These are phyloP conservation scores for Antheraea mylitta DNA, from an alignment of 1,140 invertebrate species.

Conservation along the genomic window DNA sequence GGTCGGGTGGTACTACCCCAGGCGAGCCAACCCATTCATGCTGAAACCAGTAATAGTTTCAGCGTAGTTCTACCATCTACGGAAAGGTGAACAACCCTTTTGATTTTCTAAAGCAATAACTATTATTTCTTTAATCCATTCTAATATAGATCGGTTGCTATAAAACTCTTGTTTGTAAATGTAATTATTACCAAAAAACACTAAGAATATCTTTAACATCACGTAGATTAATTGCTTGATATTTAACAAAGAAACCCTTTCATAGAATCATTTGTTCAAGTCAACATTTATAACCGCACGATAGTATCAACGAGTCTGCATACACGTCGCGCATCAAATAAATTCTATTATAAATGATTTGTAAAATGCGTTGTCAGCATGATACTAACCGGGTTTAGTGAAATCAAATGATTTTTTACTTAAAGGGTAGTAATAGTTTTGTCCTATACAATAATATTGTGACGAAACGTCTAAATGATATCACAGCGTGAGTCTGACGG, in stretches of 20 bases:
- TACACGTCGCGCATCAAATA: conserved; percentile 50
- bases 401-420: conserved; percentile 53
- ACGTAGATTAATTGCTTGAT: conserved; percentile 58
- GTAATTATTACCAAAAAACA: conserved; percentile 6
- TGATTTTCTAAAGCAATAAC: too few relatives aligned
- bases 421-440: conserved; percentile 54
- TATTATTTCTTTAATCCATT: too few relatives aligned
- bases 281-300: conserved; percentile 62
- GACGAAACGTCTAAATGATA: conserved; percentile 62
- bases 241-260: conserved; percentile 59
- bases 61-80: too few relatives aligned
- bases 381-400: conserved; percentile 50
- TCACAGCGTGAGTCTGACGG: conserved; percentile 59
- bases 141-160: background rate
- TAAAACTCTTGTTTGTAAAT: background rate
- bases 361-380: conserved; percentile 73
- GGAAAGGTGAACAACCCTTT: too few relatives aligned
- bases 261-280: conserved; percentile 40
- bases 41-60: too few relatives aligned
- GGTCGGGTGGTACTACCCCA: too few relatives aligned
- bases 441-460: conserved; percentile 54
- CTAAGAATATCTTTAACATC: conserved; percentile 28
- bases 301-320: conserved; percentile 56
- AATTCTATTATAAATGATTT: conserved; percentile 70
- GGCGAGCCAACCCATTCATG: too few relatives aligned